phyloP scores from a whole-genome alignment of 2,888 invertebrate species.

The Eurois occulta region DNA sequence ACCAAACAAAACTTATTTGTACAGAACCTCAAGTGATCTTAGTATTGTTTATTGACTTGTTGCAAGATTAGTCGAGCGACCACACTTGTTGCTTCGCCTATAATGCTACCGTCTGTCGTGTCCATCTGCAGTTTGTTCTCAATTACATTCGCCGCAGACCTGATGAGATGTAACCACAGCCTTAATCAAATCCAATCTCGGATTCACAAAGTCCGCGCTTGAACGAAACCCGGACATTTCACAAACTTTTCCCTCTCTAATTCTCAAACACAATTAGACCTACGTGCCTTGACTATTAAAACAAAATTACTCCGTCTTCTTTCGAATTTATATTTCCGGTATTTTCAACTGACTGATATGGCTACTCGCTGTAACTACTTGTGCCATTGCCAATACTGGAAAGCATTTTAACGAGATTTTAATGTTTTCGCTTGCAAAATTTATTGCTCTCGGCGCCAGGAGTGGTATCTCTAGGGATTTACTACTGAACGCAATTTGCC shows the following conservation, averaged over 20 bases:
- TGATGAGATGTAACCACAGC: slow-evolving; percentile 53
- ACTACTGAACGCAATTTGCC: slow-evolving; percentile 76
- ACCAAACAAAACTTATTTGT: background rate
- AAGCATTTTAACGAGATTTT: slow-evolving; percentile 86
- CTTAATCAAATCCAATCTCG: slow-evolving; percentile 57
- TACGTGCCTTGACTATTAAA: slow-evolving; percentile 53
- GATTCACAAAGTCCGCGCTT: slow-evolving; percentile 38
- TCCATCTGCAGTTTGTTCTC: slow-evolving; percentile 71
- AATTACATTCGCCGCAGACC: slow-evolving; percentile 74
- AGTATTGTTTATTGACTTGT: slow-evolving; percentile 56
- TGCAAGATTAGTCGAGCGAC: slow-evolving; percentile 71
- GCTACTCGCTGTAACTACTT: slow-evolving; percentile 64
- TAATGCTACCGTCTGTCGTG: slow-evolving; percentile 59
- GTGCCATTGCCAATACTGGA: slow-evolving; percentile 74
- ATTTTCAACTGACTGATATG: slow-evolving; percentile 66
- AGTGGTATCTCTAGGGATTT: slow-evolving; percentile 74
- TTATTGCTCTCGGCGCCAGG: slow-evolving; percentile 83
- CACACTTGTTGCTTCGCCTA: slow-evolving; percentile 80
- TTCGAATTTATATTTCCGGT: slow-evolving; percentile 58
- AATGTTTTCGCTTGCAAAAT: slow-evolving; percentile 83
- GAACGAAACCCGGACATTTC: slow-evolving; percentile 33
- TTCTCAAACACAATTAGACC: slow-evolving; percentile 53
- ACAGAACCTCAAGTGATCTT: slow-evolving; percentile 18
- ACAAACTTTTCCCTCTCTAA: slow-evolving; percentile 42
- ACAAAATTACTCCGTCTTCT: slow-evolving; percentile 41